phyloP scores from a whole-genome alignment of 2,113 vertebrate species.

The Axis porcinus region DNA sequence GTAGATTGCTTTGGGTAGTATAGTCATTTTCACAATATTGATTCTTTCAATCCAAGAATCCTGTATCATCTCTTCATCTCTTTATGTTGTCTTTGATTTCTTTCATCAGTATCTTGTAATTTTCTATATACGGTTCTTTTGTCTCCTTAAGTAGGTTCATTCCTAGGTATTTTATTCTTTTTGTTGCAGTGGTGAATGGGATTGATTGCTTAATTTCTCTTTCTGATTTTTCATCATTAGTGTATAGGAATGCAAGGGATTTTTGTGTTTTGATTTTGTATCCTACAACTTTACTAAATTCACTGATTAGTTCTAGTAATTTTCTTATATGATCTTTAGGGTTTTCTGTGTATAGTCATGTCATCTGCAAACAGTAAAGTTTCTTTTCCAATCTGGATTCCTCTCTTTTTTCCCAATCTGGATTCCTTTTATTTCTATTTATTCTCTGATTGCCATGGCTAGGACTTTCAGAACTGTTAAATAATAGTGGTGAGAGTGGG shows the following conservation, averaged over 20 bases:
- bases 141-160: background rate
- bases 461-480: background rate
- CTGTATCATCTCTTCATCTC: background rate
- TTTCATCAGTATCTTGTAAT: background rate
- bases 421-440: background rate
- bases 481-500: background rate
- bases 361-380: background rate
- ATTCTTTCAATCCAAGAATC: background rate
- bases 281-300: background rate
- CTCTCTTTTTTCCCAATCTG: background rate
- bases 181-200: background rate
- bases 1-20: background rate
- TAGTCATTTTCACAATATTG: background rate
- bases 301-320: background rate
- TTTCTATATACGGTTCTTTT: background rate
- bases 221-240: background rate
- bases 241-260: background rate
- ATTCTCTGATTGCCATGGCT: background rate
- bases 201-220: background rate
- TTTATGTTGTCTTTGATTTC: background rate
- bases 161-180: background rate
- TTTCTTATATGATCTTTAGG: background rate
- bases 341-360: background rate
- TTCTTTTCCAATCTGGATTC: background rate
- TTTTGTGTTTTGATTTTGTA: background rate